Evolutionary conservation across 2,113 vertebrate species (phyloP).

Genomic region (Ploceus nigricollis): DNA sequence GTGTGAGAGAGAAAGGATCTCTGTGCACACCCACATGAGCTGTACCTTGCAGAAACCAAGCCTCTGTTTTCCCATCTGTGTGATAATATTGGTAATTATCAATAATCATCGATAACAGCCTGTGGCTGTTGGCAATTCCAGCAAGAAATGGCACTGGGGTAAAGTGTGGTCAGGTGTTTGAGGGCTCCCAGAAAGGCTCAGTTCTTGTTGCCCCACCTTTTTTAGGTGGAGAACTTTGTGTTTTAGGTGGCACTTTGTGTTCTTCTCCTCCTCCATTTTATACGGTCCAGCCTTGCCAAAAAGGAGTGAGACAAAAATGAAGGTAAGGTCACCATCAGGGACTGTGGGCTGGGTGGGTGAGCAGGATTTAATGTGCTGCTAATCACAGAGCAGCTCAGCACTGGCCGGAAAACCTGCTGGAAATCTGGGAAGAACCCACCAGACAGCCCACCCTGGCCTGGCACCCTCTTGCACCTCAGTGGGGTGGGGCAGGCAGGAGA

Average conservation of each 20-base stretch:
- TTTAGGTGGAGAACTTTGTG: background rate
- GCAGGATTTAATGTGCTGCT: background rate
- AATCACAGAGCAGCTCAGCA: background rate
- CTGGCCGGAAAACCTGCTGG: background rate
- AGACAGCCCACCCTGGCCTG: background rate
- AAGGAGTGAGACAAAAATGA: background rate
- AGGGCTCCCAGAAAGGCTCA: background rate
- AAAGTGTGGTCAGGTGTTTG: background rate
- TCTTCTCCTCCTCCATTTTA: background rate
- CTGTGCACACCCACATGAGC: accelerated
- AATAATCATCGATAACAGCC: accelerated
- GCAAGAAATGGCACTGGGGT: background rate
- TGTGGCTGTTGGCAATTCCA: background rate
- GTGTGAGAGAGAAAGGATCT: background rate
- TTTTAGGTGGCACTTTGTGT: background rate
- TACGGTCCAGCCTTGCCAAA: background rate
- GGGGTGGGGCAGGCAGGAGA: background rate
- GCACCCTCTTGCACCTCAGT: background rate
- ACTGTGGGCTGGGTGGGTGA: background rate
- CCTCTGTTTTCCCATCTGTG: background rate
- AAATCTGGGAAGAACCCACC: background rate
- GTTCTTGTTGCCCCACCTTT: background rate
- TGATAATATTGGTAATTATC: background rate
- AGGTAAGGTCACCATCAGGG: accelerated
- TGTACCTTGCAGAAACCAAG: background rate